Conservation (phyloP, 1,140 invertebrate genomes). For the Drosophila neocordata region DNA sequence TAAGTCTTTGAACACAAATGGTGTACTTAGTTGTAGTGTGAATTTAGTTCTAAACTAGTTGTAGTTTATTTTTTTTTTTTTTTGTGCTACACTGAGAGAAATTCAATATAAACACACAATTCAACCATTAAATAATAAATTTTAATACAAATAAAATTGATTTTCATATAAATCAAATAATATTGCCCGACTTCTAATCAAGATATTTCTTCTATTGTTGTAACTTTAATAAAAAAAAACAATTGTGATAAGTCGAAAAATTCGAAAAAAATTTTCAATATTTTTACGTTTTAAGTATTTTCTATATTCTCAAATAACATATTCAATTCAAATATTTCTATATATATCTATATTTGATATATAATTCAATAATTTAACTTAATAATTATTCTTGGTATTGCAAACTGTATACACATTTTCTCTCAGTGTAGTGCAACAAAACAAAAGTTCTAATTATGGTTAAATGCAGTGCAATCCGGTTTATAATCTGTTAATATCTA, state of each 20-base stretch:
- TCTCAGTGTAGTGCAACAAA: not conserved
- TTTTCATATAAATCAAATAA: no score
- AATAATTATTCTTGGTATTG: no score
- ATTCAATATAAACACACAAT: constrained; percentile 3
- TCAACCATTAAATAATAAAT: no score
- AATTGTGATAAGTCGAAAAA: constrained; percentile 10
- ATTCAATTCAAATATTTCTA: no score
- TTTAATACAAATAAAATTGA: no score
- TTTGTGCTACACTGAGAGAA: constrained; percentile 19
- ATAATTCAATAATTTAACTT: no score
- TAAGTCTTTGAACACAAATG: constrained; percentile 73
- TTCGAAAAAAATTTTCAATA: not conserved
- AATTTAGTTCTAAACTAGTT: constrained; percentile 31
- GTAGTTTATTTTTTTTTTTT: not conserved
- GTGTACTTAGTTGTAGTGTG: constrained; percentile 67
- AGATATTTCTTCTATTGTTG: no score
- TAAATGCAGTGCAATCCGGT: not conserved
- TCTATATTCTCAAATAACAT: not conserved
- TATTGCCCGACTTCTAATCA: no score
- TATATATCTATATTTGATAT: no score
- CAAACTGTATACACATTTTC: not conserved
- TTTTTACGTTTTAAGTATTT: not conserved
- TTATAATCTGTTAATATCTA: not conserved
- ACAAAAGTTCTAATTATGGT: not conserved
- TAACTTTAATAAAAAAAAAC: no score